A percentile compares a stretch with the other conserved stretches of the same genome.
Conservation (phyloP, 2,113 vertebrate genomes). For the Plecotus auritus region DNA sequence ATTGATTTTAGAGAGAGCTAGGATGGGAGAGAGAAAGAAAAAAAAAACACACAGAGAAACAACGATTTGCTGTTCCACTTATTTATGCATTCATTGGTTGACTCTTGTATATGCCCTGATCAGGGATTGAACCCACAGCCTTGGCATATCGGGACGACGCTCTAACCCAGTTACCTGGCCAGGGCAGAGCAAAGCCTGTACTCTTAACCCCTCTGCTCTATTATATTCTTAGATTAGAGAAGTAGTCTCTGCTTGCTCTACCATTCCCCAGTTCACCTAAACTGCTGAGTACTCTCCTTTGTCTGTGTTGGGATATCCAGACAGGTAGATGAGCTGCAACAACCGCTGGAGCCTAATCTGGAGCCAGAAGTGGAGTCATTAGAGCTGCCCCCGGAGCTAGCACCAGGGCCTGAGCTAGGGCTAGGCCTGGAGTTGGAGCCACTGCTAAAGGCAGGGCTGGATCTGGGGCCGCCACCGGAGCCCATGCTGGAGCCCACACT, state of each 20-base stretch:
- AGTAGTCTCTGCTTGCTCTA: background rate
- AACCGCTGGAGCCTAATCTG: background rate
- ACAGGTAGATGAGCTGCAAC: conserved; percentile 64
- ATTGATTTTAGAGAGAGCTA: background rate
- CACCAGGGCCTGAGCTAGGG: background rate
- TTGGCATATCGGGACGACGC: background rate
- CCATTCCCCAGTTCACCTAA: background rate
- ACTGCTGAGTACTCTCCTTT: background rate
- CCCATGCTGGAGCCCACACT: background rate
- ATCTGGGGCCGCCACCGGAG: background rate
- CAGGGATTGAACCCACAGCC: background rate
- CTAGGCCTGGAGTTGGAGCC: background rate
- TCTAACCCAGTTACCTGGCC: background rate
- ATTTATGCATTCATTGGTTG: background rate
- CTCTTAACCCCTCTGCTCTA: background rate
- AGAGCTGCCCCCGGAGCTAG: background rate
- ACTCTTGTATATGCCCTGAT: background rate
- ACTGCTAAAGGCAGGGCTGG: background rate
- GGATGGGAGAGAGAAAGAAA: background rate
- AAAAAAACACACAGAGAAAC: background rate
- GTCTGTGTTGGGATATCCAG: conserved; percentile 25
- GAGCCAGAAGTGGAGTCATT: background rate
- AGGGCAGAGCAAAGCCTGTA: background rate
- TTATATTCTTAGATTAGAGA: background rate
- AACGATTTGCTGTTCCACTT: background rate